phyloP scores from a whole-genome alignment of 1,140 invertebrate genomes.

The Bursaphelenchus mucronatus region DNA sequence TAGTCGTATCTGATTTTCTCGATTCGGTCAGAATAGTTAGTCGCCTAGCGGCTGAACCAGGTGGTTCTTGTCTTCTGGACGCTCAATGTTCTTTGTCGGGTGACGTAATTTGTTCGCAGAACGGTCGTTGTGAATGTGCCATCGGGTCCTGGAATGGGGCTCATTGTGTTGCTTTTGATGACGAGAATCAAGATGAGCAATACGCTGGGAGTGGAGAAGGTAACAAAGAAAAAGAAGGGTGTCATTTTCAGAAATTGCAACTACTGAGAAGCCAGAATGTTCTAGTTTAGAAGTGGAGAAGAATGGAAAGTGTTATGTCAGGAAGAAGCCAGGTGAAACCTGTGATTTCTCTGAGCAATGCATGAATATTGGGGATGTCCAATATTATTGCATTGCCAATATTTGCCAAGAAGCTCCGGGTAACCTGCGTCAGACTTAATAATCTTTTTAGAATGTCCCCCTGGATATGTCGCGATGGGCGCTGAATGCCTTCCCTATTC shows the following conservation, averaged over 20 bases:
- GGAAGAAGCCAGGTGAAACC: conserved; percentile 36
- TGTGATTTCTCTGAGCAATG: conserved; percentile 37
- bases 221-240: conserved; percentile 17
- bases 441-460: conserved; percentile 37
- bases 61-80: conserved; percentile 6
- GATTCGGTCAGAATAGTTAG: neutral
- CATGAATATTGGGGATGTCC: conserved; percentile 29
- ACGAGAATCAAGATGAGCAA: conserved; percentile 2
- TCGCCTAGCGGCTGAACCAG: neutral
- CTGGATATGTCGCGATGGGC: conserved; percentile 38
- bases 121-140: conserved; percentile 16
- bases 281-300: conserved; percentile 24
- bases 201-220: conserved; percentile 13
- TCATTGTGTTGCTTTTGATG: conserved; percentile 4
- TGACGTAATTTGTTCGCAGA: conserved; percentile 15
- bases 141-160: conserved; percentile 12
- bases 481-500: conserved; percentile 39
- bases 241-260: conserved; percentile 7
- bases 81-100: conserved; percentile 12
- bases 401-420: conserved; percentile 39
- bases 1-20: conserved; percentile 5
- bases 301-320: conserved; percentile 25
- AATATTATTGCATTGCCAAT: conserved; percentile 44
- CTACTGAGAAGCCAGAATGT: conserved; percentile 17
- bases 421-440: conserved; percentile 17